These are phyloP conservation scores for Intellagama lesueurii DNA, from an alignment of 2,797 vertebrate genomes.

Conservation along the genomic window DNA sequence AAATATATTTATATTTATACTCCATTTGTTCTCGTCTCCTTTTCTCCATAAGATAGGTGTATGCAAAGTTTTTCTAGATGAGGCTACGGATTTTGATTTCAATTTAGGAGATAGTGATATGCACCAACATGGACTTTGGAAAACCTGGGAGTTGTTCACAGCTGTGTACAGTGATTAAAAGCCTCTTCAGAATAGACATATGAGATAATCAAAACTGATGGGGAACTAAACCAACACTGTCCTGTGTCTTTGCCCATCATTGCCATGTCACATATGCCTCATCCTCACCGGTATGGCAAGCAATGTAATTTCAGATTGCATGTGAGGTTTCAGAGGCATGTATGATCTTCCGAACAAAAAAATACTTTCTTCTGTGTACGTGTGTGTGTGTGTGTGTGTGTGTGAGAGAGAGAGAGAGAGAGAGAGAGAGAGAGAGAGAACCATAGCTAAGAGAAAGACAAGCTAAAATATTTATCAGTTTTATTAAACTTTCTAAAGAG, in stretches of 20 bases:
- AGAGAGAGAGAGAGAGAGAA: too few relatives aligned
- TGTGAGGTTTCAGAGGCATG: neutral
- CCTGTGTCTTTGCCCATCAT: constrained; percentile 22
- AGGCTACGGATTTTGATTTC: neutral
- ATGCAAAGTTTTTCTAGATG: neutral
- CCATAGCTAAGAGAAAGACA: neutral
- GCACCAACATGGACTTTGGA: accelerated
- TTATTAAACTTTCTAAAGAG: neutral
- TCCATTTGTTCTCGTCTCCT: neutral
- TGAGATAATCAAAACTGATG: neutral
- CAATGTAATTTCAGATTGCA: neutral
- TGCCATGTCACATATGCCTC: neutral
- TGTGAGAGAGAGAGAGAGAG: too few relatives aligned
- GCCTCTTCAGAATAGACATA: neutral
- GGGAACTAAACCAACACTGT: neutral
- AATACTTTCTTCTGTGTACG: neutral
- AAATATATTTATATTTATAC: neutral
- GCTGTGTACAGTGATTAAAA: neutral
- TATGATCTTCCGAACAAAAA: neutral
- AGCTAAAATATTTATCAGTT: neutral
- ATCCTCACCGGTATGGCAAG: neutral
- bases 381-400: neutral
- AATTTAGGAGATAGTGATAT: accelerated
- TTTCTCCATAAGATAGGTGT: neutral
- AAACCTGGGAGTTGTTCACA: neutral